These are phyloP conservation scores for Masticophis lateralis DNA, from an alignment of 2,797 vertebrate species.

Conservation along the genomic window DNA sequence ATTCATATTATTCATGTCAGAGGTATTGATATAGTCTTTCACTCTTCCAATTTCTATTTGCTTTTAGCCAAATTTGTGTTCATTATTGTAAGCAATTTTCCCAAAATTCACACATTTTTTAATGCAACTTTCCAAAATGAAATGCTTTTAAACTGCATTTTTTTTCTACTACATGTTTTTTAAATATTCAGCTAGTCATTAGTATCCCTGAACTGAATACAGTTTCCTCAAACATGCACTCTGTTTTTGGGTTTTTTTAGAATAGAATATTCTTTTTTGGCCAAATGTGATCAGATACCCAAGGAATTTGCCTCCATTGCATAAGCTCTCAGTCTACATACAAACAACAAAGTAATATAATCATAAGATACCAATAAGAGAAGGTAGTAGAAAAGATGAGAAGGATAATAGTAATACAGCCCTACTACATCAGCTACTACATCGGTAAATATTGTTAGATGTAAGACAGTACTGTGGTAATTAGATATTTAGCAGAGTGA, in stretches of 20 bases:
- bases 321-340: too few relatives aligned
- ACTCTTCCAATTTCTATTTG: background rate
- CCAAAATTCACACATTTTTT: background rate
- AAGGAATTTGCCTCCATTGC: too few relatives aligned
- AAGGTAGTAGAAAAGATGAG: too few relatives aligned
- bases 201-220: background rate
- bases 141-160: background rate
- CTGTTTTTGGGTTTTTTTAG: background rate
- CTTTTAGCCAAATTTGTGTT: background rate
- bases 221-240: background rate
- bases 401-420: too few relatives aligned
- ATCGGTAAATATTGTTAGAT: too few relatives aligned
- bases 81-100: background rate
- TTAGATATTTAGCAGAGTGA: too few relatives aligned
- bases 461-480: too few relatives aligned
- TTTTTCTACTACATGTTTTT: background rate
- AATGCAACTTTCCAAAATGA: background rate
- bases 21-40: background rate
- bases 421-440: too few relatives aligned
- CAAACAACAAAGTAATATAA: too few relatives aligned
- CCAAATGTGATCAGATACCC: too few relatives aligned
- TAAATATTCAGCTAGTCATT: background rate
- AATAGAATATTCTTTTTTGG: too few relatives aligned
- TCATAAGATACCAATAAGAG: too few relatives aligned
- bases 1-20: background rate